Base-by-base conservation (phyloP, 30 jellyfish, hydroid and myxozoan genomes). In the Hydractinia echinata region DNA sequence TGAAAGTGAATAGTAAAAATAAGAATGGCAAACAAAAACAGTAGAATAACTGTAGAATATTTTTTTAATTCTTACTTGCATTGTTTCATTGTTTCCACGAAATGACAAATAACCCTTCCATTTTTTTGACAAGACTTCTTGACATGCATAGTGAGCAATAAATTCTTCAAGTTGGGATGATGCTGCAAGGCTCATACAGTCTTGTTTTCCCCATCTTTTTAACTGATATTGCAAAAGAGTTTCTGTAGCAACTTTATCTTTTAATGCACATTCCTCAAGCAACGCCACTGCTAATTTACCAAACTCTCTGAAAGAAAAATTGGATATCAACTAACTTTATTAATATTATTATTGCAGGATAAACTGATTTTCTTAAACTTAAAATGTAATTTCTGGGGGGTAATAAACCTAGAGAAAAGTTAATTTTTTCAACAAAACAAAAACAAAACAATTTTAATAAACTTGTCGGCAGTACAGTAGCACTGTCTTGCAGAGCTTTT, bases 71-170 rank as follows among this genome's bases (percentile, higher is more conserved):
- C 44, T 30, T 64, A 64, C 74, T 13, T 64, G 74, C 18, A 6
- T 64, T n/a, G 19, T 44, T 51, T 64, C 74, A 64, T n/a, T 64
- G 7, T 9, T 64, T 7, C 74, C 74, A 64, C 51, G 19, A 51
- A 88, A 83, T 4, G 89, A 48, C 94, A 88, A 77, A 0, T 72
- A 87, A 30, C 96, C 96, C 51, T 82, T 73, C 96, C 96, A 88
- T 54, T 73, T 83, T 19, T 77, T 87, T 11, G 86, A 73, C 56
- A 88, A 66, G 60, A 88, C 66, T 44, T 79, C 94, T 53, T 88
- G 96, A 77, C 89, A 74, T 84, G 94, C 69, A 8, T 86, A 71
- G 54, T 88, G 96, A 30, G 96, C 96, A 44, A 88, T 88, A 52
- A 88, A 88, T 18, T 61, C 72, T 4, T 81, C 91, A 48, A 76